Evolutionary conservation across 35 echinoderm and acorn worm species (phyloP).

Genomic region (Acanthaster planci): DNA sequence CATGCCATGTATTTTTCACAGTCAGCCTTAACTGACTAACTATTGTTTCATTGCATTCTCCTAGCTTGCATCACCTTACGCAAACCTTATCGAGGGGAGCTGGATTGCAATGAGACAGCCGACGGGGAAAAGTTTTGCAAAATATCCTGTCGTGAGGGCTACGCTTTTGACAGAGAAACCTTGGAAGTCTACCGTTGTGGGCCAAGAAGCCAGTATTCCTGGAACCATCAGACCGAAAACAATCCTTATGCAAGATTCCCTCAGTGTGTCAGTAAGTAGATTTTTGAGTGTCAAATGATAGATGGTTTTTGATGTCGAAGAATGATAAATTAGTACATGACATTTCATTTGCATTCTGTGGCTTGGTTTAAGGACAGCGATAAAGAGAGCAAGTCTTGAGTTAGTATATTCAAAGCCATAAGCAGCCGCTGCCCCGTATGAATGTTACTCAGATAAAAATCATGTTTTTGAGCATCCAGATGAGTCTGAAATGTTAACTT

Average conservation of each 20-base stretch:
- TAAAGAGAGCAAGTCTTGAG: too few relatives aligned
- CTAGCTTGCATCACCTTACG: conserved; percentile 7
- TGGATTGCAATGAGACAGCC: not conserved
- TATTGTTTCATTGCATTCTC: not conserved
- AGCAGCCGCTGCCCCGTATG: too few relatives aligned
- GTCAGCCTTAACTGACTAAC: not conserved
- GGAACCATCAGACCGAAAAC: conserved; percentile 15
- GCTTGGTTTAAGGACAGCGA: too few relatives aligned
- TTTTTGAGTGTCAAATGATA: not conserved
- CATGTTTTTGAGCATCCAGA: too few relatives aligned
- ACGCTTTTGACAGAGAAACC: not conserved
- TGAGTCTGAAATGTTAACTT: too few relatives aligned
- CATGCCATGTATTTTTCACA: not conserved
- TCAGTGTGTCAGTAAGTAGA: conserved; percentile 17
- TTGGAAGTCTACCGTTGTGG: conserved; percentile 3
- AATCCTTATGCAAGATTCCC: conserved; percentile 40
- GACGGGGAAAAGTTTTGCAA: not conserved
- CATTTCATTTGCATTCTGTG: too few relatives aligned
- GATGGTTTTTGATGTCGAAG: too few relatives aligned
- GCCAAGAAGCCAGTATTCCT: not conserved
- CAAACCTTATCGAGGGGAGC: not conserved
- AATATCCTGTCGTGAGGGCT: conserved; percentile 1
- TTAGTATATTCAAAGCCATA: too few relatives aligned
- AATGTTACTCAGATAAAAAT: too few relatives aligned
- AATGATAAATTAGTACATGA: too few relatives aligned